A percentile compares a stretch with the other conserved stretches of the same genome.
Evolutionary conservation across 2,888 invertebrate genomes (phyloP).

Genomic region (Arrhopalites spinosus): DNA sequence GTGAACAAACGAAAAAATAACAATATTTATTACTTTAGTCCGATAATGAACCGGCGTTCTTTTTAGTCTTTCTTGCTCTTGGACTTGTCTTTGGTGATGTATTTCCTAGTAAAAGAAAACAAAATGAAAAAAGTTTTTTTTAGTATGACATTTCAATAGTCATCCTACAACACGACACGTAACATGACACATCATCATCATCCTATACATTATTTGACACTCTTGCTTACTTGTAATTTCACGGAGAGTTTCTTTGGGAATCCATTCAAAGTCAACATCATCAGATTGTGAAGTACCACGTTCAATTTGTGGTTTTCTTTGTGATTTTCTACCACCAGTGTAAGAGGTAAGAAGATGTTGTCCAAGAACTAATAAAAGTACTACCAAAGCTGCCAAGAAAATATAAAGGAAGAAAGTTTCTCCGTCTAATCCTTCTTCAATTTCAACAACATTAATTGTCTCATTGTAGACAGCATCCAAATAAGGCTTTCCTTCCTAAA

Average conservation of each 20-base stretch:
- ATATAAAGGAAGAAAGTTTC: conserved; percentile 99
- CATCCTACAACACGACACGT: too few relatives aligned
- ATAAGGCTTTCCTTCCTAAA: conserved; percentile 68
- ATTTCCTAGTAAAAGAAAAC: conserved; percentile 68
- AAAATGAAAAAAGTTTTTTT: conserved; percentile 43
- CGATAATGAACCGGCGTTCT: conserved; percentile 30
- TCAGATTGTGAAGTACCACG: conserved; percentile 86
- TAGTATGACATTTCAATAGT: conserved; percentile 18
- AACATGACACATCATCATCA: too few relatives aligned
- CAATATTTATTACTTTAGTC: conserved; percentile 23
- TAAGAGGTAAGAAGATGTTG: conserved; percentile 86
- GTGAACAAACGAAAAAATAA: conserved; percentile 21
- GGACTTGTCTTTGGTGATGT: conserved; percentile 58
- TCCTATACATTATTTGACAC: too few relatives aligned
- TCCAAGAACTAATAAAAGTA: conserved; percentile 83
- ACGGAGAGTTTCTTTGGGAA: conserved; percentile 83
- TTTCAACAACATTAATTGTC: conserved; percentile 92
- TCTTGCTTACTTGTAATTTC: conserved; percentile 77
- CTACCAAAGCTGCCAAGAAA: conserved; percentile 86
- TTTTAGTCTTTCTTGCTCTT: conserved; percentile 42
- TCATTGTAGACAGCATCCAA: conserved; percentile 97
- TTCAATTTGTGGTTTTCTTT: conserved; percentile 70
- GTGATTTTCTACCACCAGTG: conserved; percentile 67
- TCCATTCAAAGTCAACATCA: conserved; percentile 98
- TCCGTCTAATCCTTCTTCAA: conserved; percentile 95